phyloP scores from a whole-genome alignment of 2,113 vertebrate genomes.

The Tupaia tana region DNA sequence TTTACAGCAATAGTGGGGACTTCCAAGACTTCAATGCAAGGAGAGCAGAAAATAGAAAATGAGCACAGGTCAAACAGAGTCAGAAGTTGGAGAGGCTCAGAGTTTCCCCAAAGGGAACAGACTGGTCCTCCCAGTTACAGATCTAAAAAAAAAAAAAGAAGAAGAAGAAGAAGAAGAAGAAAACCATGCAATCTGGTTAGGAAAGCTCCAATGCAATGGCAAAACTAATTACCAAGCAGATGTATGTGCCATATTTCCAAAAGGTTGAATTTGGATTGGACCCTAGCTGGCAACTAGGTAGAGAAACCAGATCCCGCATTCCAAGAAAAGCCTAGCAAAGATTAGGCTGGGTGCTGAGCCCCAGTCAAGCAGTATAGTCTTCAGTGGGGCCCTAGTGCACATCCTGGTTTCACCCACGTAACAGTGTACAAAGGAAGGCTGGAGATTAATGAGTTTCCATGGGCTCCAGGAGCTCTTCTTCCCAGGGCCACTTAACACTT shows the following conservation, averaged over 20 bases:
- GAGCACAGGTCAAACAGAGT: not conserved
- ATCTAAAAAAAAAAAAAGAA: not conserved
- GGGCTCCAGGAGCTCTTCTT: not conserved
- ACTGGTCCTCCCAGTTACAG: not conserved
- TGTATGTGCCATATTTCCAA: not conserved
- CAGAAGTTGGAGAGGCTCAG: not conserved
- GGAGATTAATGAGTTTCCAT: not conserved
- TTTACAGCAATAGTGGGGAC: not conserved
- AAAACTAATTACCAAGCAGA: not conserved
- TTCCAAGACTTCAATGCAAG: not conserved
- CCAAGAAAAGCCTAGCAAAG: conserved; percentile 6
- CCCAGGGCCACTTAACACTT: not conserved
- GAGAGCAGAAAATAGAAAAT: not conserved
- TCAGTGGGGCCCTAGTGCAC: not conserved
- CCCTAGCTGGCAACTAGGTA: not conserved
- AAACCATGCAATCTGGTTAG: not conserved
- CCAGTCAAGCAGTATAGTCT: not conserved
- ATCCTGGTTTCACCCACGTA: not conserved
- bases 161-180: not conserved
- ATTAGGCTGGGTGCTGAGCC: not conserved
- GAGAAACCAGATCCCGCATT: not conserved
- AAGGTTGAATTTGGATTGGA: not conserved
- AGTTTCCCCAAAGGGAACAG: not conserved
- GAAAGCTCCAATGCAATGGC: not conserved
- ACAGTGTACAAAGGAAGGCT: not conserved